These are phyloP conservation scores for Margaritifera margaritifera DNA, from an alignment of 2,888 invertebrate genomes.

Conservation along the genomic window DNA sequence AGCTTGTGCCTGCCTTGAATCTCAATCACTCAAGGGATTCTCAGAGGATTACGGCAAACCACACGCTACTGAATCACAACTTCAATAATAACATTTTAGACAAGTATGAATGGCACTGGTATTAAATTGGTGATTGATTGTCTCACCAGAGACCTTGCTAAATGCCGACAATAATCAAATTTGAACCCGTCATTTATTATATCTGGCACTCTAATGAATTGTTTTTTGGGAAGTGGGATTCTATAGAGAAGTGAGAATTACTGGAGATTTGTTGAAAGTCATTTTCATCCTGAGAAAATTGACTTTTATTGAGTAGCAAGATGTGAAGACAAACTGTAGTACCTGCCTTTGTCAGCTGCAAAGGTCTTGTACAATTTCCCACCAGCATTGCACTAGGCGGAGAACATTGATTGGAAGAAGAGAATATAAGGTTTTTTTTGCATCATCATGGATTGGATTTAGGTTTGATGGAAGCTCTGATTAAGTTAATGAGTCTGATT, in stretches of 20 bases:
- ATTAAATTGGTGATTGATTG: conserved; percentile 55
- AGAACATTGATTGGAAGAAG: too few relatives aligned
- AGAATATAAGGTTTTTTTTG: too few relatives aligned
- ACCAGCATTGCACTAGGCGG: too few relatives aligned
- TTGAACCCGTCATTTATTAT: conserved; percentile 51
- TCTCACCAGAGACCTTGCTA: conserved; percentile 45
- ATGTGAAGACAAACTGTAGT: too few relatives aligned
- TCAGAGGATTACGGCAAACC: conserved; percentile 30
- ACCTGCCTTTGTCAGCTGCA: too few relatives aligned
- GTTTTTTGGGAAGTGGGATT: conserved; percentile 39
- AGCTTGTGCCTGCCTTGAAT: conserved; percentile 30
- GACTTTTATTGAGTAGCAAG: conserved; percentile 38
- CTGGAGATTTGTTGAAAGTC: conserved; percentile 35
- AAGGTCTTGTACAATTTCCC: too few relatives aligned
- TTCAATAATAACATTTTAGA: conserved; percentile 48
- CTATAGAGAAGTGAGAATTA: conserved; percentile 20
- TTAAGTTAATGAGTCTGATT: too few relatives aligned
- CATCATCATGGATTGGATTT: too few relatives aligned
- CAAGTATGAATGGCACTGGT: conserved; percentile 46
- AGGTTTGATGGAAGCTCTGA: too few relatives aligned
- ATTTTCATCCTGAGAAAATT: conserved; percentile 35
- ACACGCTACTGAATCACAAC: conserved; percentile 42
- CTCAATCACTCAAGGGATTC: conserved; percentile 24
- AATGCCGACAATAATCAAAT: conserved; percentile 58
- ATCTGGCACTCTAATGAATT: conserved; percentile 47